Conservation (phyloP, 2,113 vertebrate species). For the Oostethus manadensis region DNA sequence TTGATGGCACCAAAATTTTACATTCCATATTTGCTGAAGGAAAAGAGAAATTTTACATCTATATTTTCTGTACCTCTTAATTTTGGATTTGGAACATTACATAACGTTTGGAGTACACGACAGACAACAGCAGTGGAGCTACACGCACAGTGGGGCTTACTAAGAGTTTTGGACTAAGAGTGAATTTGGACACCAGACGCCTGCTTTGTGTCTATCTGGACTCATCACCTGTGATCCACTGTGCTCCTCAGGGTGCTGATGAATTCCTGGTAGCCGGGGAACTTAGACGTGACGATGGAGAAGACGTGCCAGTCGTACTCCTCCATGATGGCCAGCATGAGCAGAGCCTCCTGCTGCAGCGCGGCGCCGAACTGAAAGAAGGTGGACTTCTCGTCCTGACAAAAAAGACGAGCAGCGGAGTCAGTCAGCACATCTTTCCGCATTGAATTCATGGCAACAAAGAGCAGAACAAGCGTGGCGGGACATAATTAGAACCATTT, state of each 20-base stretch:
- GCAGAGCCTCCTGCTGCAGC: slow-evolving; percentile 91
- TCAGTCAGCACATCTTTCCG: not conserved
- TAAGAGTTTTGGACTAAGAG: too few species aligned
- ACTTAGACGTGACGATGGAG: slow-evolving; percentile 95
- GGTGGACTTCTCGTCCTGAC: slow-evolving; percentile 87
- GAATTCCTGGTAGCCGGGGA: slow-evolving; percentile 92
- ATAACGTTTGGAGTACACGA: too few species aligned
- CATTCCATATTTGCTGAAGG: too few species aligned
- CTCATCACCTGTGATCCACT: slow-evolving; percentile 74
- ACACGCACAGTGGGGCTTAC: too few species aligned
- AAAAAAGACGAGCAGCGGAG: not conserved
- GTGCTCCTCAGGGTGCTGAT: slow-evolving; percentile 87
- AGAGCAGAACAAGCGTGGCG: not conserved
- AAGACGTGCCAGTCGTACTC: slow-evolving; percentile 98
- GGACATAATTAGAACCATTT: slow-evolving; percentile 26
- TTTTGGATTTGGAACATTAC: too few species aligned
- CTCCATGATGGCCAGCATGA: slow-evolving; percentile 97
- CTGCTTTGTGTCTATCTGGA: too few species aligned
- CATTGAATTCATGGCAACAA: not conserved
- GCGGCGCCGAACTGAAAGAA: slow-evolving; percentile 99
- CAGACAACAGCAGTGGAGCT: too few species aligned
- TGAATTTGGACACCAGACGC: too few species aligned
- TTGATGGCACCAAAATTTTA: too few species aligned
- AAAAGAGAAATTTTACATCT: too few species aligned
- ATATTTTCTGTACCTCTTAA: too few species aligned